Conservation (phyloP, 1,140 invertebrate genomes). For the Bombus soroeensis region DNA sequence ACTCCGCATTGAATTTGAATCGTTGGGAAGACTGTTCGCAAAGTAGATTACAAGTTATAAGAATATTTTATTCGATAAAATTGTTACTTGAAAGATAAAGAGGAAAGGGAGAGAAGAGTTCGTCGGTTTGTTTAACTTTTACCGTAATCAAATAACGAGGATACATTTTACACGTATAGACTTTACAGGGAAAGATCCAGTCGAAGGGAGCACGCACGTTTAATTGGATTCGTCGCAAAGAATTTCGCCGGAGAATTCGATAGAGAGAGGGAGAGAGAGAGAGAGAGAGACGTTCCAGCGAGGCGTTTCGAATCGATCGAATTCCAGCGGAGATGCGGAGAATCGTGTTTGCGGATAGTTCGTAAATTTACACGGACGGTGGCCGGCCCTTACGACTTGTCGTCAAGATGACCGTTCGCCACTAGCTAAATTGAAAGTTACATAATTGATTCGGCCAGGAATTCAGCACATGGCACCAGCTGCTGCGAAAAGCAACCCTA, state of each 20-base stretch:
- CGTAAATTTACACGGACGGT: slow-evolving; percentile 71
- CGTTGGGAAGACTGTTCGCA: neutral
- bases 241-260: slow-evolving; percentile 40
- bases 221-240: slow-evolving; percentile 44
- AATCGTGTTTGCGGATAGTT: slow-evolving; percentile 55
- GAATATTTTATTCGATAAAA: neutral
- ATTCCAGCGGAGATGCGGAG: slow-evolving; percentile 33
- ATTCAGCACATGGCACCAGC: slow-evolving; percentile 62
- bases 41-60: neutral
- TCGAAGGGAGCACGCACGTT: slow-evolving; percentile 8
- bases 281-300: slow-evolving; percentile 28
- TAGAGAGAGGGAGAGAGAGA: neutral
- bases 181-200: neutral
- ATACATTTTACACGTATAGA: neutral
- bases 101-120: neutral
- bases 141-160: neutral
- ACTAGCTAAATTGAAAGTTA: slow-evolving; percentile 77
- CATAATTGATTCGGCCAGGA: slow-evolving; percentile 76
- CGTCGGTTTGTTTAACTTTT: neutral
- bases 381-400: slow-evolving; percentile 60
- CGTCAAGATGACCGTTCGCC: slow-evolving; percentile 66
- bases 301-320: slow-evolving; percentile 47
- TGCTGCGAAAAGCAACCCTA: slow-evolving; percentile 27
- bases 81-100: neutral
- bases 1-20: neutral